Evolutionary conservation across 2,888 invertebrate genomes (phyloP), one percentile per base, ranked within the genome.

Genomic region (Hypolimnas misippus): DNA sequence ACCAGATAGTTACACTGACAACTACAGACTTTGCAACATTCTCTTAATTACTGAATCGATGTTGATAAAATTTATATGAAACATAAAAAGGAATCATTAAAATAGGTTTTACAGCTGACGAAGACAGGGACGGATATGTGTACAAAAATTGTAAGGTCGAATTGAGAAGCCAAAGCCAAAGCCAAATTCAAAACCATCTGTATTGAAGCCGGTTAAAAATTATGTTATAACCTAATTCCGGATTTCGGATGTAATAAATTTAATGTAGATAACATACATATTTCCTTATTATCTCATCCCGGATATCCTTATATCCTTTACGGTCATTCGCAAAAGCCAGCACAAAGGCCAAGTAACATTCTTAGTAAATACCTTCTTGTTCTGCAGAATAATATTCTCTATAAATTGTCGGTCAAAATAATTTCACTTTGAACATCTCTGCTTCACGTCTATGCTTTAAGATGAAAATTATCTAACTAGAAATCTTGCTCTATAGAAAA

Each of bases 271-370:
- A 21, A 19, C 44, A 46, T 21, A 21, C 19, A 46, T 46, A 46
- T 21, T 44, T 46, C 19, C 21, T 46, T 46, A 6, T 46, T 21
- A 46, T 46, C n/a, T 6, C 21, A 21, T 19, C 12, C 19, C 21
- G 21, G 12, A 46, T 46, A 12, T 46, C 21, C 44, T 46, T 19
- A 12, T 21, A 12, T 46, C 21, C 44, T 46, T 21, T 46, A 21
- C 19, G 44, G 44, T 46, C 19, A 21, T 46, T 46, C 57, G 16
- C 42, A 44, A 29, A 19, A 35, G 8, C 3, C 16, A 52, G 19
- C 44, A 53, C 59, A 59, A 59, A 59, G 53, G 44, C 44, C 44
- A 44, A 59, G 52, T 25, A 53, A 53, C 59, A 59, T 59, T 59
- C 53, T 35, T 53, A 52, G 44, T 12, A 40, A 42, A 59, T 53